Conservation (phyloP, 2,888 invertebrate genomes). For the Podotricha telesiphe region DNA sequence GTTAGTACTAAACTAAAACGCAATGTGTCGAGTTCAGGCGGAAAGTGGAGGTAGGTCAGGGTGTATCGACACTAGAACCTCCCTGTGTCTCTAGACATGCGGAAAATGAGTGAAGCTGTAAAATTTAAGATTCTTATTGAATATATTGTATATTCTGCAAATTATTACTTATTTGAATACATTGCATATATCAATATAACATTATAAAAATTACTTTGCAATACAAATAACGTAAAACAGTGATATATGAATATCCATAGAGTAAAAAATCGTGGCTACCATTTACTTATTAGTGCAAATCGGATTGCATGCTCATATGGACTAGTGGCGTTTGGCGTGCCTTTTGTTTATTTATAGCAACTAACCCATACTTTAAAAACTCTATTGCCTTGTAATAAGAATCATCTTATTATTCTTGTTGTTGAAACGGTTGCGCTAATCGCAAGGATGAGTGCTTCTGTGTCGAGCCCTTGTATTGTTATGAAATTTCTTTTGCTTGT, state of each 20-base stretch:
- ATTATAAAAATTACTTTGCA: no score
- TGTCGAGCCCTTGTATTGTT: conserved; percentile 34
- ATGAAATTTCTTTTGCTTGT: conserved; percentile 32
- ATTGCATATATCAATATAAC: no score
- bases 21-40: no score
- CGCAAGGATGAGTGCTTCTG: conserved; percentile 39
- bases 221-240: background rate
- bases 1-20: no score
- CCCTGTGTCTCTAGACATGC: no score
- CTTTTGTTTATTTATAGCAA: conserved; percentile 34
- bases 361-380: background rate
- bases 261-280: conserved; percentile 29
- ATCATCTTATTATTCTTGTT: background rate
- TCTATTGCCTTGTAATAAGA: conserved; percentile 27
- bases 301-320: conserved; percentile 41
- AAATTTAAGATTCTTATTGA: no score
- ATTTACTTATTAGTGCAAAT: conserved; percentile 42
- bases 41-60: no score
- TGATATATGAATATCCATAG: background rate
- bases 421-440: conserved; percentile 21
- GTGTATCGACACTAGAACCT: no score
- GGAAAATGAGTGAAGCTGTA: no score
- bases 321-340: conserved; percentile 35
- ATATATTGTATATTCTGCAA: no score
- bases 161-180: no score